Percentiles rank a stretch among this genome's conserved stretches.
Evolutionary conservation across 2,113 vertebrate genomes (phyloP).

Genomic region (Octodon degus): DNA sequence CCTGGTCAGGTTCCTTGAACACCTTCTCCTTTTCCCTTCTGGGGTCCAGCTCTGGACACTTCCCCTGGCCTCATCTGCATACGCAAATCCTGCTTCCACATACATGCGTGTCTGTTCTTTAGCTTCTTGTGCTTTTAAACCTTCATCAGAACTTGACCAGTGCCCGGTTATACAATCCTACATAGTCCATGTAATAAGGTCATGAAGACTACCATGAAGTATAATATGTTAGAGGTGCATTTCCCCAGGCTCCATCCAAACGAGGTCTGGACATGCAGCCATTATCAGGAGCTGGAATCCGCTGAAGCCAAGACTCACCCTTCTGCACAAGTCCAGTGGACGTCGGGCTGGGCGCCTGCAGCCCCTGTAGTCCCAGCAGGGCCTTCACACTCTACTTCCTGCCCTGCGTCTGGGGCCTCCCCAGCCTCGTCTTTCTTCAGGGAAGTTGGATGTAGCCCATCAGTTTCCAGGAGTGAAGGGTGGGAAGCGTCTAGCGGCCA

Average conservation of each 20-base stretch:
- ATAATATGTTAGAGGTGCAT: not conserved
- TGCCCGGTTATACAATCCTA: not conserved
- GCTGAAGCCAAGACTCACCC: constrained; percentile 54
- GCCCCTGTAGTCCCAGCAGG: not conserved
- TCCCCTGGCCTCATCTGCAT: not conserved
- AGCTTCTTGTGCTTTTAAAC: not conserved
- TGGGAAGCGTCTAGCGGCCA: not conserved
- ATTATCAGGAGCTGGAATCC: not conserved
- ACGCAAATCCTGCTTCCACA: not conserved
- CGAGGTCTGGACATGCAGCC: not conserved
- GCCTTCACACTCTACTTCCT: not conserved
- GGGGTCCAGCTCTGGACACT: not conserved
- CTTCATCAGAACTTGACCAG: not conserved
- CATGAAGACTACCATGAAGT: not conserved
- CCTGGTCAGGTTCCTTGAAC: not conserved
- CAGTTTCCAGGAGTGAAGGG: constrained; percentile 1
- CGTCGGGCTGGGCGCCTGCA: rapidly evolving
- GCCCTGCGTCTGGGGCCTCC: not conserved
- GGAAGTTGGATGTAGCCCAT: not conserved
- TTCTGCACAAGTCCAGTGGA: not conserved
- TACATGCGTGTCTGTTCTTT: rapidly evolving
- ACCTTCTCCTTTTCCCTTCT: not conserved
- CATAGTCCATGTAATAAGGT: not conserved
- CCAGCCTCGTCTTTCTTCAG: not conserved
- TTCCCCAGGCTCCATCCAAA: not conserved